Conservation (phyloP, 2,113 vertebrate genomes). For the Megaceryle torquata region DNA sequence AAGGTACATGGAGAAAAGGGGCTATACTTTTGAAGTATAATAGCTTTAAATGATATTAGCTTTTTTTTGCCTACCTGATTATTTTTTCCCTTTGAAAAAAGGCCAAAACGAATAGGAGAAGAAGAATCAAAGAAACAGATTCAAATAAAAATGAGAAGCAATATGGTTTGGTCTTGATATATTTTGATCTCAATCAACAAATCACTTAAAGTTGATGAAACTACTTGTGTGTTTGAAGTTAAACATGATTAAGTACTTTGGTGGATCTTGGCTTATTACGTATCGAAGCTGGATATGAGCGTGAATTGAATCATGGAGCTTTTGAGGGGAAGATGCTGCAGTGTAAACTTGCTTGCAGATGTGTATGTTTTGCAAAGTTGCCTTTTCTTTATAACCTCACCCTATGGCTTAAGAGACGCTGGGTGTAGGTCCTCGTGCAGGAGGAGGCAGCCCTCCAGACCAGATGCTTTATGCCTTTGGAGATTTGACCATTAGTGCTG, state of each 20-base stretch:
- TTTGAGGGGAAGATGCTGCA: not conserved
- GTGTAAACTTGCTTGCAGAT: not conserved
- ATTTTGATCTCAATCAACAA: slow-evolving; percentile 11
- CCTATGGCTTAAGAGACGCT: accelerated
- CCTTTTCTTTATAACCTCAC: not conserved
- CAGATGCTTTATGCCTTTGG: not conserved
- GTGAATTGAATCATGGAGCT: not conserved
- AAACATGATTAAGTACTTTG: slow-evolving; percentile 38
- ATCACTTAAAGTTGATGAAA: slow-evolving; percentile 43
- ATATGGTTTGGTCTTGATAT: not conserved
- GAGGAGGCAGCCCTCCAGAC: not conserved
- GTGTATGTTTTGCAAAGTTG: not conserved
- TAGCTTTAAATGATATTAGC: not conserved
- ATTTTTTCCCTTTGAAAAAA: slow-evolving; percentile 1
- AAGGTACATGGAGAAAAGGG: not conserved
- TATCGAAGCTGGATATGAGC: not conserved
- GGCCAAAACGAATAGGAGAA: not conserved
- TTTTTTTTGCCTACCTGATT: accelerated
- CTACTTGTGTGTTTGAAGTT: slow-evolving; percentile 1
- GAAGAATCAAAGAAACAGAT: not conserved
- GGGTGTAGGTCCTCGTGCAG: not conserved
- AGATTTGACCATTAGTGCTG: not conserved
- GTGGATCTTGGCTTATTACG: not conserved
- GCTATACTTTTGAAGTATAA: slow-evolving; percentile 10
- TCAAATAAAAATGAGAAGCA: not conserved